phyloP scores from a whole-genome alignment of 1,140 invertebrate species.

The Cardiocondyla obscurior region DNA sequence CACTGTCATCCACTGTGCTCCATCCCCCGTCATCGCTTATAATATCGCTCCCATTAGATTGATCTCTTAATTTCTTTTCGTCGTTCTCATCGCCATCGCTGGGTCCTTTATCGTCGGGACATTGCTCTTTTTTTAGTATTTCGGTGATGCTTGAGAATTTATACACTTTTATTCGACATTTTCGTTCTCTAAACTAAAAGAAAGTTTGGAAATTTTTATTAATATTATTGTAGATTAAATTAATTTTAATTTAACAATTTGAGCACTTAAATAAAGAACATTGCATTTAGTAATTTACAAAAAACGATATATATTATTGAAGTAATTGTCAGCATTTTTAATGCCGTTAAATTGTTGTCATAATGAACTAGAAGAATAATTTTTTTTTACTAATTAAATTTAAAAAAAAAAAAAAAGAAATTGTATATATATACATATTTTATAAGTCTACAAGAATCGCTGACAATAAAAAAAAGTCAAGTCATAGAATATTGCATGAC shows the following conservation, averaged over 20 bases:
- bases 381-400: background rate
- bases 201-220: background rate
- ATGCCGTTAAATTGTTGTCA: background rate
- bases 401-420: background rate
- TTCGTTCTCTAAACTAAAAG: slow-evolving; percentile 81
- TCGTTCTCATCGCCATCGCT: too few species aligned
- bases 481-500: background rate
- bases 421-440: too few species aligned
- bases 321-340: background rate
- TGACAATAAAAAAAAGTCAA: background rate
- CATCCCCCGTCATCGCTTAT: background rate
- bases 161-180: slow-evolving; percentile 79
- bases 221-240: background rate
- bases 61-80: slow-evolving; percentile 12
- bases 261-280: background rate
- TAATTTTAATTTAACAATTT: background rate
- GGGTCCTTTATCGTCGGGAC: slow-evolving; percentile 65
- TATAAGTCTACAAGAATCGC: background rate
- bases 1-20: background rate
- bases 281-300: background rate
- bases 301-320: background rate
- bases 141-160: slow-evolving; percentile 70
- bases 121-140: slow-evolving; percentile 78
- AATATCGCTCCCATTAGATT: background rate
- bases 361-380: background rate